Evolutionary conservation across 2,797 vertebrate genomes (phyloP).

Genomic region (Tadarida brasiliensis): DNA sequence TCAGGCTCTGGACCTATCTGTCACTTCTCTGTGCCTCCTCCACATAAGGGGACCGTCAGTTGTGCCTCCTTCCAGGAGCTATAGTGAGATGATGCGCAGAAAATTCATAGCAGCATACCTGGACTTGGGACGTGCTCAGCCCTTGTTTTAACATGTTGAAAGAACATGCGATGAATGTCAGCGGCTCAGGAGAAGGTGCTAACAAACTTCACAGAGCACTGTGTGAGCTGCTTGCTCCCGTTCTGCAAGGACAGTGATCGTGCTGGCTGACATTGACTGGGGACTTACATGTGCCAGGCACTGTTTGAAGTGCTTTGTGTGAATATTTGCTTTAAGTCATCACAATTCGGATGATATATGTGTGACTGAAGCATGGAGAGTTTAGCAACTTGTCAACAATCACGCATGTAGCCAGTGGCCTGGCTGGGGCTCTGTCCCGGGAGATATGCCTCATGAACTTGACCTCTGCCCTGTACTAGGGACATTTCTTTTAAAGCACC

Average conservation of each 20-base stretch:
- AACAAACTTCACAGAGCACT: not conserved
- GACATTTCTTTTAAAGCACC: not conserved
- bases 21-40: not conserved
- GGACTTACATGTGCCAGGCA: not conserved
- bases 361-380: not conserved
- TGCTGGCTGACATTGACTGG: not conserved
- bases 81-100: not conserved
- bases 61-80: not conserved
- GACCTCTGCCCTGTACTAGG: not conserved
- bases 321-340: not conserved
- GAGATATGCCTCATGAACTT: not conserved
- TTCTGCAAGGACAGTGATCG: not conserved
- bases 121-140: not conserved
- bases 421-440: not conserved
- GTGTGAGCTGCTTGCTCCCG: not conserved
- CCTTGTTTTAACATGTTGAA: not conserved
- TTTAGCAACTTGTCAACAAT: not conserved
- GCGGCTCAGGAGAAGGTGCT: not conserved
- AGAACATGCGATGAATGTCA: not conserved
- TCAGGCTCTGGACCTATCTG: not conserved
- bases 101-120: rapidly evolving
- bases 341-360: not conserved
- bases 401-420: not conserved
- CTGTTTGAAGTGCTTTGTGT: not conserved
- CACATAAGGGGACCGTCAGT: rapidly evolving